These are phyloP conservation scores for Antitype chi DNA, from an alignment of 2,888 invertebrate species.

Conservation along the genomic window DNA sequence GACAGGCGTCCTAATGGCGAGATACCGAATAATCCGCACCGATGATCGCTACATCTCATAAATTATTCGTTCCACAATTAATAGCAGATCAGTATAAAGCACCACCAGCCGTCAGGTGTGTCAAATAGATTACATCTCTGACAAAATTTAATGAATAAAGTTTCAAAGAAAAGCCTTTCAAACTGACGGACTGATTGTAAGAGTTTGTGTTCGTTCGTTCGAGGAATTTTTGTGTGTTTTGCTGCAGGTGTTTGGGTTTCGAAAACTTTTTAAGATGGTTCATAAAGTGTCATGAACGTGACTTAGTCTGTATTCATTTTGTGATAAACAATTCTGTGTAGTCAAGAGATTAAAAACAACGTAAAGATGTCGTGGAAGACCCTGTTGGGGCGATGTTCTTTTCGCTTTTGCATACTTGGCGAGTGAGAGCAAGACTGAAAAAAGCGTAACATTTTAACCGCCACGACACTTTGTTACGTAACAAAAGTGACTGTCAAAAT, in stretches of 20 bases:
- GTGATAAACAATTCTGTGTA: background rate
- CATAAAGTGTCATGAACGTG: background rate
- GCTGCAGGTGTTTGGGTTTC: background rate
- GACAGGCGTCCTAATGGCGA: slow-evolving; percentile 78
- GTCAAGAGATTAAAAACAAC: background rate
- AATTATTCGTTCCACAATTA: slow-evolving; percentile 82
- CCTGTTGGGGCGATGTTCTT: too few species aligned
- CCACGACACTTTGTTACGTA: too few species aligned
- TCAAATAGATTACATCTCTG: slow-evolving; percentile 75
- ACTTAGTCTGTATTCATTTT: background rate
- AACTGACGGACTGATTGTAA: slow-evolving; percentile 40
- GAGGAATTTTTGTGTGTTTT: slow-evolving; percentile 32
- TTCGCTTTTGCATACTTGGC: too few species aligned
- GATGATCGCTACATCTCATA: slow-evolving; percentile 81
- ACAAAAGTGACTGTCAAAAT: too few species aligned
- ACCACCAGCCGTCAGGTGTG: slow-evolving; percentile 76
- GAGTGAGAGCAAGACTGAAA: too few species aligned
- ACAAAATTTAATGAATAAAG: slow-evolving; percentile 80
- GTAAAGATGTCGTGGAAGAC: too few species aligned
- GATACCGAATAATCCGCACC: slow-evolving; percentile 81
- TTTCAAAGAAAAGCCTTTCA: slow-evolving; percentile 66
- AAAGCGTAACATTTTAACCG: too few species aligned
- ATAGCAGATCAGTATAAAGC: slow-evolving; percentile 70
- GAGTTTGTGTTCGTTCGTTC: slow-evolving; percentile 26
- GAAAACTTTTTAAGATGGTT: background rate